Evolutionary conservation across 2,113 vertebrate genomes (phyloP).

Genomic region (Cyanoramphus novaezelandiae): DNA sequence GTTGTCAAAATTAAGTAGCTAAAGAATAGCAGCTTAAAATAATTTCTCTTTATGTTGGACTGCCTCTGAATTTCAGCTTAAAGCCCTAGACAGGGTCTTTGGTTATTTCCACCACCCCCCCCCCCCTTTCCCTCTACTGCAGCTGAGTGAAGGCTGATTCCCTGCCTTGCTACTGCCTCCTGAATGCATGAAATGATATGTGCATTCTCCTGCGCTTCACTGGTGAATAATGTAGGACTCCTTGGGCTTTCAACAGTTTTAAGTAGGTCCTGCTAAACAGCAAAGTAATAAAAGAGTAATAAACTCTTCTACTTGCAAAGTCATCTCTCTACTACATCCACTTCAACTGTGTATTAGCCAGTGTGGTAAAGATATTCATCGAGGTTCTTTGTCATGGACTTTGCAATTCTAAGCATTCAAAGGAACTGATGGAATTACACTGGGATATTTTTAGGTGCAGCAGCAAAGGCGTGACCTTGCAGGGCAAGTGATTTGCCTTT

Average conservation of each 20-base stretch:
- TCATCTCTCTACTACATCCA: background rate
- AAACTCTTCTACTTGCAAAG: background rate
- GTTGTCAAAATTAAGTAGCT: constrained; percentile 27
- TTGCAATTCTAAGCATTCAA: background rate
- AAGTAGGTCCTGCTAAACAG: background rate
- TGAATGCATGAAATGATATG: background rate
- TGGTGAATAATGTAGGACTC: background rate
- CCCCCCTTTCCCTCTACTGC: background rate
- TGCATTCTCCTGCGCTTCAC: background rate
- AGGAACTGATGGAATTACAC: background rate
- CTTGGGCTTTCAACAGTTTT: background rate
- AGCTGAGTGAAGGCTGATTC: constrained; percentile 2
- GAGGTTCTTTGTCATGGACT: background rate
- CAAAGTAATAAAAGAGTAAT: background rate
- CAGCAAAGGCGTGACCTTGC: background rate
- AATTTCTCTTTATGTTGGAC: background rate
- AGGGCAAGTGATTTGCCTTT: background rate
- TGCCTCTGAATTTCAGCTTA: background rate
- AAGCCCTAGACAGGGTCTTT: background rate
- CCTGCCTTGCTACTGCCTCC: background rate
- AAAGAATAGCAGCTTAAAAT: background rate
- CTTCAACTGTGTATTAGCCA: background rate
- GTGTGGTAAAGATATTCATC: background rate
- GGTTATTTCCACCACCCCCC: background rate
- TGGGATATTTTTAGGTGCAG: background rate